Conservation (phyloP, 2,888 invertebrate species). For the Caenorhabditis sinica region DNA sequence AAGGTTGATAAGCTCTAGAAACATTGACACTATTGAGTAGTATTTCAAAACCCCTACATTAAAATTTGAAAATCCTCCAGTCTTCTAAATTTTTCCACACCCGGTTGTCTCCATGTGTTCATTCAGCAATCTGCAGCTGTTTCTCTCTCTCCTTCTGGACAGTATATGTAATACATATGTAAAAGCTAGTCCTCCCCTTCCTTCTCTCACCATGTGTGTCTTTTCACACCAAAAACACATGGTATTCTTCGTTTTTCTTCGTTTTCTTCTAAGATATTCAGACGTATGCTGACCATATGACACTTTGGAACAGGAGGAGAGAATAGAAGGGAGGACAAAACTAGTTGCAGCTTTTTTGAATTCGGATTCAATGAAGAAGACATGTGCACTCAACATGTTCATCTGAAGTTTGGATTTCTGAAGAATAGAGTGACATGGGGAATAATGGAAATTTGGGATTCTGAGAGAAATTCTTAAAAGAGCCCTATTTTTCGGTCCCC, state of each 20-base stretch:
- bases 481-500: no score
- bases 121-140: slow-evolving; percentile 12
- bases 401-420: not conserved
- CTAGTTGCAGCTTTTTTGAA: slow-evolving; percentile 51
- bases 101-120: slow-evolving; percentile 3
- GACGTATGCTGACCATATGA: slow-evolving; percentile 62
- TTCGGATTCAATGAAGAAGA: not conserved
- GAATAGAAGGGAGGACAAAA: no score
- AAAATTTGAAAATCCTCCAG: not conserved
- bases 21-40: no score
- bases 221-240: slow-evolving; percentile 51
- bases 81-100: not conserved
- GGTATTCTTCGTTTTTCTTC: slow-evolving; percentile 53
- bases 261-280: no score
- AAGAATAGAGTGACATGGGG: not conserved
- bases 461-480: no score
- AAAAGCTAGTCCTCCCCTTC: slow-evolving; percentile 3
- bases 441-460: not conserved
- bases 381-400: slow-evolving; percentile 59
- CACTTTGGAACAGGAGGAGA: slow-evolving; percentile 22
- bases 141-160: not conserved
- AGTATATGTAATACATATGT: slow-evolving; percentile 24
- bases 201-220: not conserved
- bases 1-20: no score
- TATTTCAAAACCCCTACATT: no score